phyloP scores from a whole-genome alignment of 1,140 invertebrate species.

The Aphelenchoides besseyi region DNA sequence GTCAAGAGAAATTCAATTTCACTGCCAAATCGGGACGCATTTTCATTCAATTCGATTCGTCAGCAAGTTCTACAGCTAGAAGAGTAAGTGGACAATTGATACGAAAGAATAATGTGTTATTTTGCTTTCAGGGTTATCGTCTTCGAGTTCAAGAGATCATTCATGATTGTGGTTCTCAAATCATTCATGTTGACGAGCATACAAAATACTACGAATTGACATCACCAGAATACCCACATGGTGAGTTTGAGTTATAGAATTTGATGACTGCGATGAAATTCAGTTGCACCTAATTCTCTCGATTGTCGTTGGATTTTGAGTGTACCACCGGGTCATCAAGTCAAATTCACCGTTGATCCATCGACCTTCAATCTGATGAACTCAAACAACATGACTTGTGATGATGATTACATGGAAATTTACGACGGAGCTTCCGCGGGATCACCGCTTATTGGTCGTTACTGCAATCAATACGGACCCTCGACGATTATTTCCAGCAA shows the following conservation, averaged over 20 bases:
- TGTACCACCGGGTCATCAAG: slow-evolving; percentile 51
- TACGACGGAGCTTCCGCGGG: slow-evolving; percentile 46
- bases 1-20: slow-evolving; percentile 39
- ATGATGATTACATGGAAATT: slow-evolving; percentile 53
- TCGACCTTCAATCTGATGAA: slow-evolving; percentile 36
- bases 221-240: slow-evolving; percentile 49
- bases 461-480: slow-evolving; percentile 42
- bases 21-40: slow-evolving; percentile 42
- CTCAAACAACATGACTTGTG: slow-evolving; percentile 32
- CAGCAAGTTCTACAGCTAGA: not conserved
- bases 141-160: slow-evolving; percentile 43
- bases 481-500: slow-evolving; percentile 55
- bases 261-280: slow-evolving; percentile 19
- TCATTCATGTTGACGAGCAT: slow-evolving; percentile 46
- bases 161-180: slow-evolving; percentile 43
- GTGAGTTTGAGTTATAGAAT: slow-evolving; percentile 25
- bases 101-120: not conserved
- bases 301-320: slow-evolving; percentile 52
- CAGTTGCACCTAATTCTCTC: slow-evolving; percentile 48
- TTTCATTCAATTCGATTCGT: slow-evolving; percentile 39
- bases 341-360: slow-evolving; percentile 58
- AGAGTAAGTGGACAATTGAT: not conserved
- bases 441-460: slow-evolving; percentile 50
- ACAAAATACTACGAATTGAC: slow-evolving; percentile 23
- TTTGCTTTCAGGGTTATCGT: slow-evolving; percentile 51